Base-by-base conservation (phyloP, 2,113 vertebrate genomes). In the Hystrix brachyura region DNA sequence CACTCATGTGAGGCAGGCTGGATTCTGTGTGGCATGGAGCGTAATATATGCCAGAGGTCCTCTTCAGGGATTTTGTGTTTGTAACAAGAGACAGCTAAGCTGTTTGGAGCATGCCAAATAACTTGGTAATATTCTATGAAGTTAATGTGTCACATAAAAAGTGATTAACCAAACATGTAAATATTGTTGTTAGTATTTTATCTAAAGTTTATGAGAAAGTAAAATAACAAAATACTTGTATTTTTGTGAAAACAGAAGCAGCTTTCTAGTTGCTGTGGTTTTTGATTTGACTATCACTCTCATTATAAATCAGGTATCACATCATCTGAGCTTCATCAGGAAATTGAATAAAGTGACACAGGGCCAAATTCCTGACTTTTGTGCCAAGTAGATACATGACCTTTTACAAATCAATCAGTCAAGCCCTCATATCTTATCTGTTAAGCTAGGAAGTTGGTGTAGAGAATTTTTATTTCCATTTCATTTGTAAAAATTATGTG, bases 61-160 rank as follows among this genome's bases (percentile, higher is more conserved):
- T 92, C n/a, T 90, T 83, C 18, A 59, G 72, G 43, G 29, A 48
- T 80, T 94, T 32, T 86, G 48, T 89, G 7, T 85, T 27, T 53
- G 79, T 86, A 76, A 29, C 4, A 86, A 94, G 62, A 71, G 65
- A 27, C 7, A 38, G 55, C 69, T 34, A 43, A 83, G 60, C 15
- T 84, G 11, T 78, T 93, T 79, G 79, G 67, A 89, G 78, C 83
- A 89, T 87, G 19, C 7, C 38, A 57, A 80, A 84, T 55, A 80
- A 81, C 29, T 87, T 96, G 43, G 55, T 91, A 43, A 2, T 69
- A 46, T 46, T 84, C 48, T 7, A 0, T 38, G 57, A 34, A 62
- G 43, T 43, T 88, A 92, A 93, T 65, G 38, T 60, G n/a, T 57
- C n/a, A 48, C 17, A n/a, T n/a, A 74, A n/a, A 93, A 97, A 96